Evolutionary conservation across 2,797 vertebrate genomes (phyloP).

Genomic region (Enteromius paludinosus): DNA sequence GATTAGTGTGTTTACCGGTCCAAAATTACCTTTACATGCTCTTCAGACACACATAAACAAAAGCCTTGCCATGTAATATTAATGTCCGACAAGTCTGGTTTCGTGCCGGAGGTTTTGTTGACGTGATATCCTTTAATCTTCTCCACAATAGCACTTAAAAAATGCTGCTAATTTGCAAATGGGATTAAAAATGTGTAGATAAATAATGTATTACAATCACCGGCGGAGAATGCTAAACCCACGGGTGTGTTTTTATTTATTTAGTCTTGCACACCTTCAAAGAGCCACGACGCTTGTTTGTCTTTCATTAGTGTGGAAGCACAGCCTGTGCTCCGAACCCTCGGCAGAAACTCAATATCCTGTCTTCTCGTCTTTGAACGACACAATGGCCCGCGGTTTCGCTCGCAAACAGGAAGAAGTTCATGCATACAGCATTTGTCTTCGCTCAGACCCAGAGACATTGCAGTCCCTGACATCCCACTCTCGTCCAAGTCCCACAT

Average conservation of each 20-base stretch:
- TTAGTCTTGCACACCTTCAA: slow-evolving; percentile 63
- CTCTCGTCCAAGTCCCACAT: slow-evolving; percentile 41
- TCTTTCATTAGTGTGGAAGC: slow-evolving; percentile 46
- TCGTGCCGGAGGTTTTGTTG: slow-evolving; percentile 57
- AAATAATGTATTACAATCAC: slow-evolving; percentile 85
- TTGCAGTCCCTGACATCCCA: slow-evolving; percentile 20
- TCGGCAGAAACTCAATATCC: slow-evolving; percentile 51
- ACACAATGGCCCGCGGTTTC: slow-evolving; percentile 22
- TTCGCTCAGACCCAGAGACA: slow-evolving; percentile 3
- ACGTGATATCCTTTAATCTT: slow-evolving; percentile 76
- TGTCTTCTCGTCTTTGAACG: slow-evolving; percentile 36
- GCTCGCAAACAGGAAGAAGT: slow-evolving; percentile 1
- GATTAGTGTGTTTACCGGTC: background rate
- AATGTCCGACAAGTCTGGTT: slow-evolving; percentile 67
- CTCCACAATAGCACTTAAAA: slow-evolving; percentile 77
- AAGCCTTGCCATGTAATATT: slow-evolving; percentile 72
- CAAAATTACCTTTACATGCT: slow-evolving; percentile 26
- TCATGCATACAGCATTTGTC: background rate
- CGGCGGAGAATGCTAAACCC: slow-evolving; percentile 81
- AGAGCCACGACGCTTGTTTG: slow-evolving; percentile 36
- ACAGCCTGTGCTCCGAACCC: slow-evolving; percentile 19
- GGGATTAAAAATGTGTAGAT: slow-evolving; percentile 76
- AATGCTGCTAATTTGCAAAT: slow-evolving; percentile 77
- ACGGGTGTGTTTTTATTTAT: slow-evolving; percentile 73
- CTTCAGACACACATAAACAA: slow-evolving; percentile 46